These are phyloP conservation scores for Tautogolabrus adspersus DNA, from an alignment of 2,113 vertebrate genomes.

Conservation along the genomic window DNA sequence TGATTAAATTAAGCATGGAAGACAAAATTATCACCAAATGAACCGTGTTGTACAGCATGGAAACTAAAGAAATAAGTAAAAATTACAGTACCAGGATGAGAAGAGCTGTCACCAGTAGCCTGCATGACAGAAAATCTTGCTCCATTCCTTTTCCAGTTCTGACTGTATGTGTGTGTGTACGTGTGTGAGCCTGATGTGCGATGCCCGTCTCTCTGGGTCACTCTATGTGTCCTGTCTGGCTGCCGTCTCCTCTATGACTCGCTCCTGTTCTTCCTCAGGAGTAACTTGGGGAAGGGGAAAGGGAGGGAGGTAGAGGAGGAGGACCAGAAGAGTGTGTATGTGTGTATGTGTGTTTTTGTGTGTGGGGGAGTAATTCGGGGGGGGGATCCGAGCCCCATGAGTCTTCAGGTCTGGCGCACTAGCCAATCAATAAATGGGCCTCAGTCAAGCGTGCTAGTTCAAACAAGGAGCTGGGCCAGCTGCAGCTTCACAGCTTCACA, in stretches of 20 bases:
- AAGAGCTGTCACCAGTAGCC: constrained; percentile 74
- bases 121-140: constrained; percentile 54
- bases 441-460: constrained; percentile 85
- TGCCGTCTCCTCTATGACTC: constrained; percentile 74
- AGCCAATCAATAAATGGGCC: constrained; percentile 88
- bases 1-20: background rate
- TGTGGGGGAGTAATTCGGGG: constrained; percentile 58
- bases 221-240: constrained; percentile 75
- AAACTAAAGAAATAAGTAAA: constrained; percentile 8
- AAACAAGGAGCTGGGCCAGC: constrained; percentile 77
- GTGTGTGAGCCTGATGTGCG: constrained; percentile 22
- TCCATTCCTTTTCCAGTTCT: constrained; percentile 70
- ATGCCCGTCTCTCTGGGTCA: constrained; percentile 68
- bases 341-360: constrained; percentile 35
- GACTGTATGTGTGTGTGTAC: constrained; percentile 13
- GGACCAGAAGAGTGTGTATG: constrained; percentile 37
- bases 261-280: constrained; percentile 83
- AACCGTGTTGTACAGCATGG: background rate
- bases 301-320: constrained; percentile 67
- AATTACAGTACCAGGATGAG: constrained; percentile 79
- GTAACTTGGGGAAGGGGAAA: constrained; percentile 81
- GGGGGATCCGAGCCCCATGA: constrained; percentile 73
- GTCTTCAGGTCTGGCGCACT: constrained; percentile 81
- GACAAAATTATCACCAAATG: too few relatives aligned
- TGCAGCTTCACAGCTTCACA: constrained; percentile 67